phyloP scores from a whole-genome alignment of 1,140 invertebrate genomes.

The Xylocopa sonorina region DNA sequence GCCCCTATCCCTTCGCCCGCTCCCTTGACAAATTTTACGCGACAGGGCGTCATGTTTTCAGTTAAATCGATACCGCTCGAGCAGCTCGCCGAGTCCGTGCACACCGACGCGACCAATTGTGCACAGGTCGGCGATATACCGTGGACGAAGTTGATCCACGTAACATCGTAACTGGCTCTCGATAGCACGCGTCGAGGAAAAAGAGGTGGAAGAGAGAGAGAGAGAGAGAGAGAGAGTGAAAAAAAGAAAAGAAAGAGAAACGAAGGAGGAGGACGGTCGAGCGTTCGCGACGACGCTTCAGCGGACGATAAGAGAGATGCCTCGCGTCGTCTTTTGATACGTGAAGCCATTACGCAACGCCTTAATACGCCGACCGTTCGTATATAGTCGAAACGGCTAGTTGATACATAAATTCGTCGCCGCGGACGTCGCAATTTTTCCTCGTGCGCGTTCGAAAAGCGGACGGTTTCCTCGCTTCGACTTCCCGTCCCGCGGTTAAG shows the following conservation, averaged over 20 bases:
- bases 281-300: background rate
- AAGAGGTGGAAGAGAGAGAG: too few relatives aligned
- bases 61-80: background rate
- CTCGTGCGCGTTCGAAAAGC: background rate
- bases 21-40: constrained; percentile 13
- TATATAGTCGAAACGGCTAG: background rate
- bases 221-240: too few relatives aligned
- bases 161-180: too few relatives aligned
- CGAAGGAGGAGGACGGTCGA: too few relatives aligned
- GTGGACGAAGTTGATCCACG: background rate
- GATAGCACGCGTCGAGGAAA: too few relatives aligned
- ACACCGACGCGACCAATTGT: background rate
- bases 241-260: too few relatives aligned
- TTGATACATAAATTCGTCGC: constrained; percentile 19
- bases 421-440: background rate
- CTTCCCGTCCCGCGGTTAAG: too few relatives aligned
- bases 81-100: background rate
- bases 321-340: constrained; percentile 38
- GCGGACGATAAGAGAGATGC: constrained; percentile 19
- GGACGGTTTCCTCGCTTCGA: too few relatives aligned
- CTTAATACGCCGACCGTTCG: constrained; percentile 42
- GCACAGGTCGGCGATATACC: too few relatives aligned
- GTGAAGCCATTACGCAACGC: constrained; percentile 42
- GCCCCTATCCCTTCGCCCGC: background rate
- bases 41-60: background rate